phyloP scores from a whole-genome alignment of 2,113 vertebrate species.

The Fregata magnificens region DNA sequence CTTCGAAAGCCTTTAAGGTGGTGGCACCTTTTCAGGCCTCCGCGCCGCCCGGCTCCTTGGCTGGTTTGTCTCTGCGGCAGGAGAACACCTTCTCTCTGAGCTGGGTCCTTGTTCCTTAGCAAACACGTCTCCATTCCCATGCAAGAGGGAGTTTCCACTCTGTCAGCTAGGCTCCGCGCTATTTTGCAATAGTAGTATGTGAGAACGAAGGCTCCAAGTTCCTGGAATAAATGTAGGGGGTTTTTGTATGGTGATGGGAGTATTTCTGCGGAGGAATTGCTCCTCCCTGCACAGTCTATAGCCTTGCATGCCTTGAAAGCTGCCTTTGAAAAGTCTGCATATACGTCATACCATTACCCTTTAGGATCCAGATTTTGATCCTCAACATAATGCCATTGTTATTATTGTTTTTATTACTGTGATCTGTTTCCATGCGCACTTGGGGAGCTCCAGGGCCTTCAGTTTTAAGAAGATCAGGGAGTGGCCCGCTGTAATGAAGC shows the following conservation, averaged over 20 bases:
- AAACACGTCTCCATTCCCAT: background rate
- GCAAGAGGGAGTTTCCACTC: background rate
- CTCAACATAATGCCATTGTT: background rate
- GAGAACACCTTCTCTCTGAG: background rate
- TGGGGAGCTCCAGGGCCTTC: background rate
- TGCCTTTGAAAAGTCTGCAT: background rate
- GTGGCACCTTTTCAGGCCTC: background rate
- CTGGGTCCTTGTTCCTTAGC: background rate
- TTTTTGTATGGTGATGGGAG: background rate
- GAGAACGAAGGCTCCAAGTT: background rate
- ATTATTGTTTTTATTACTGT: background rate
- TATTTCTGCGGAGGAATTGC: background rate
- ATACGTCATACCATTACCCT: background rate
- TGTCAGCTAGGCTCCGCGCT: background rate
- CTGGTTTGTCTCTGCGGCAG: background rate
- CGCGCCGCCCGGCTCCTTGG: accelerated
- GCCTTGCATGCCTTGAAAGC: background rate
- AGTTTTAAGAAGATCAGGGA: background rate
- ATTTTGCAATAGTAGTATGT: background rate
- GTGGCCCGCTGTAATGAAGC: background rate
- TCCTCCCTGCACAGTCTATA: background rate
- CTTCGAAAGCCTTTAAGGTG: background rate
- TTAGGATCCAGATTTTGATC: background rate
- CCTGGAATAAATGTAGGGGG: background rate
- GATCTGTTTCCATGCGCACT: background rate